Percentiles rank a stretch among this genome's conserved stretches.
Conservation (phyloP, 2,797 vertebrate species). For the Anomalospiza imberbis region DNA sequence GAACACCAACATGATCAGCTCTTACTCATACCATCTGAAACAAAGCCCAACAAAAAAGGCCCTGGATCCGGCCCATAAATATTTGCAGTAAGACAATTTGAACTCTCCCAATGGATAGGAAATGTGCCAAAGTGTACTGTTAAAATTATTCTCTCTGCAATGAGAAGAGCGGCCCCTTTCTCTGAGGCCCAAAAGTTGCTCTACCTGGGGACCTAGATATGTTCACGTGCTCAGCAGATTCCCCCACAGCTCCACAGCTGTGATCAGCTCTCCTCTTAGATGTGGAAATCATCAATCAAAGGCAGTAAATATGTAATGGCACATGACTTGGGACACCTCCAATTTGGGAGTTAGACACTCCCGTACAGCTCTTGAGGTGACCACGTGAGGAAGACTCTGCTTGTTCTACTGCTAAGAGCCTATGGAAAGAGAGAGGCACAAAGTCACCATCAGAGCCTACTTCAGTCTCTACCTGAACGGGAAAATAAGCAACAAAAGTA, state of each 20-base stretch:
- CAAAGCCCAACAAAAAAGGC: neutral
- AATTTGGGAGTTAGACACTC: neutral
- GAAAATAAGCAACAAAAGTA: neutral
- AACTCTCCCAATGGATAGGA: neutral
- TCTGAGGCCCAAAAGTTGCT: neutral
- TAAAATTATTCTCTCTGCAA: neutral
- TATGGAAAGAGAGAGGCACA: neutral
- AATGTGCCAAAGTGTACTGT: neutral
- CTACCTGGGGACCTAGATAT: neutral
- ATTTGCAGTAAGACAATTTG: neutral
- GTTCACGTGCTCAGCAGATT: accelerated
- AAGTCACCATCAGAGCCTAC: neutral
- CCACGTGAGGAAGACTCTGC: neutral
- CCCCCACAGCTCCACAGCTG: neutral
- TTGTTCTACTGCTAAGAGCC: neutral
- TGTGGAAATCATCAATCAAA: neutral
- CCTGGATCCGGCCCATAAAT: neutral
- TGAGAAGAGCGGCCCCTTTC: accelerated
- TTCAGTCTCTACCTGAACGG: neutral
- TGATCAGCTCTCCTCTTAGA: neutral
- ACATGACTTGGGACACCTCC: neutral
- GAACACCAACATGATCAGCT: neutral
- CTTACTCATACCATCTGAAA: slow-evolving; percentile 3
- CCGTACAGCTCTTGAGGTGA: neutral
- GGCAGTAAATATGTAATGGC: neutral